phyloP scores from a whole-genome alignment of 2,888 invertebrate species.

The Amphimallon solstitiale region DNA sequence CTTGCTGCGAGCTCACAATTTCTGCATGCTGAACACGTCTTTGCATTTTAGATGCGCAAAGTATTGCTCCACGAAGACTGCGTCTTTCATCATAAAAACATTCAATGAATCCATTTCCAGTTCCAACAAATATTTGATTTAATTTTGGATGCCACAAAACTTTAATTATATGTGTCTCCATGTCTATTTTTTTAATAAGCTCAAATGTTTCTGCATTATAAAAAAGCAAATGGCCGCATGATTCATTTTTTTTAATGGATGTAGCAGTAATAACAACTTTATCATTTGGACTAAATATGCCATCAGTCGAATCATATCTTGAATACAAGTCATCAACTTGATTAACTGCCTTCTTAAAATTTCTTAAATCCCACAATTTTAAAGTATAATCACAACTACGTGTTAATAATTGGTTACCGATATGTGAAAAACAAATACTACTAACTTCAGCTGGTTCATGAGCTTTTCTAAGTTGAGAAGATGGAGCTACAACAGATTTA shows the following conservation, averaged over 20 bases:
- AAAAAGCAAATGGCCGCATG: constrained; percentile 78
- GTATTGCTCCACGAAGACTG: constrained; percentile 89
- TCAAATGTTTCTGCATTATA: constrained; percentile 82
- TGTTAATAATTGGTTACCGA: constrained; percentile 80
- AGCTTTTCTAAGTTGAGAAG: constrained; percentile 79
- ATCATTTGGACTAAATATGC: constrained; percentile 93
- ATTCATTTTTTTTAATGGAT: constrained; percentile 73
- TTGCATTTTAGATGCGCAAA: constrained; percentile 85
- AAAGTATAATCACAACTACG: constrained; percentile 92
- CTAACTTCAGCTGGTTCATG: constrained; percentile 87
- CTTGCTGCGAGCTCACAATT: constrained; percentile 88
- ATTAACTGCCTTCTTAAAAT: constrained; percentile 81
- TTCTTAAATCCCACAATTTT: constrained; percentile 93
- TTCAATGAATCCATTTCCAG: constrained; percentile 89
- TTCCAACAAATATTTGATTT: constrained; percentile 95
- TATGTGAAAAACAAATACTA: constrained; percentile 88
- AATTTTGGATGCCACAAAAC: constrained; percentile 95
- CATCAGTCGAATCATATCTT: constrained; percentile 81
- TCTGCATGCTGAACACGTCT: constrained; percentile 85
- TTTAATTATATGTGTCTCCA: constrained; percentile 87
- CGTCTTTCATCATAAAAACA: constrained; percentile 90
- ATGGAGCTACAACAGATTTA: constrained; percentile 89
- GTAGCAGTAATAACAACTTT: constrained; percentile 87
- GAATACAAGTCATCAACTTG: constrained; percentile 78
- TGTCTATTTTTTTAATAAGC: constrained; percentile 76